Conservation (phyloP, 2,797 vertebrate species). For the Crenichthys baileyi region DNA sequence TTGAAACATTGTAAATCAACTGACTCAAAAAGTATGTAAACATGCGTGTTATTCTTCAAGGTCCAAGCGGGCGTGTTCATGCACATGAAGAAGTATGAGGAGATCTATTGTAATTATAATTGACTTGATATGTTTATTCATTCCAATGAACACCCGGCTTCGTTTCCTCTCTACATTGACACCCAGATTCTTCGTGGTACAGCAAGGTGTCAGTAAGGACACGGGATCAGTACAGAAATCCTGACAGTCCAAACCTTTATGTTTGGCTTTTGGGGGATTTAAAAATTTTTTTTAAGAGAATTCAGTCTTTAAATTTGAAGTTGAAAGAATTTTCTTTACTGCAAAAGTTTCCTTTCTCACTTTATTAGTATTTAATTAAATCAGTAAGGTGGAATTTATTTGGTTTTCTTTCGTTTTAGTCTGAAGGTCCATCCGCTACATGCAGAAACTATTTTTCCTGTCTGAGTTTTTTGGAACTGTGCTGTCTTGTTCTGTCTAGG, state of each 20-base stretch:
- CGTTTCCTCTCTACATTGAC: conserved; percentile 54
- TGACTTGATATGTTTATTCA: conserved; percentile 47
- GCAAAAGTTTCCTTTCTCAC: background rate
- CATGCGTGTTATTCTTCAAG: background rate
- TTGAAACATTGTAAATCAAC: background rate
- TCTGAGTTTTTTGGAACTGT: conserved; percentile 4
- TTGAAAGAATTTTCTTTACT: background rate
- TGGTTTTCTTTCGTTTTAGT: background rate
- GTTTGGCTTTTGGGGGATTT: background rate
- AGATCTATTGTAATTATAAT: conserved; percentile 33
- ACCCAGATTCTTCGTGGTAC: conserved; percentile 41
- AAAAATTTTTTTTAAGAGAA: background rate
- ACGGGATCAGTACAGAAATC: conserved; percentile 68
- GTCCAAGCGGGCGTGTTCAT: background rate
- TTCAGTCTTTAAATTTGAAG: background rate
- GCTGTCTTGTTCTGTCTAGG: background rate
- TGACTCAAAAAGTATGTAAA: background rate
- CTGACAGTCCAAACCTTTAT: conserved; percentile 26
- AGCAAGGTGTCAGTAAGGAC: conserved; percentile 63
- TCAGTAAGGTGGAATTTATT: background rate
- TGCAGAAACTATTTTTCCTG: background rate
- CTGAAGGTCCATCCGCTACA: background rate
- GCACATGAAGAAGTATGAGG: background rate
- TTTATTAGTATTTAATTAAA: background rate
- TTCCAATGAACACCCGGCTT: conserved; percentile 67